Evolutionary conservation across 2,113 vertebrate species (phyloP).

Genomic region (Hypanus sabinus): DNA sequence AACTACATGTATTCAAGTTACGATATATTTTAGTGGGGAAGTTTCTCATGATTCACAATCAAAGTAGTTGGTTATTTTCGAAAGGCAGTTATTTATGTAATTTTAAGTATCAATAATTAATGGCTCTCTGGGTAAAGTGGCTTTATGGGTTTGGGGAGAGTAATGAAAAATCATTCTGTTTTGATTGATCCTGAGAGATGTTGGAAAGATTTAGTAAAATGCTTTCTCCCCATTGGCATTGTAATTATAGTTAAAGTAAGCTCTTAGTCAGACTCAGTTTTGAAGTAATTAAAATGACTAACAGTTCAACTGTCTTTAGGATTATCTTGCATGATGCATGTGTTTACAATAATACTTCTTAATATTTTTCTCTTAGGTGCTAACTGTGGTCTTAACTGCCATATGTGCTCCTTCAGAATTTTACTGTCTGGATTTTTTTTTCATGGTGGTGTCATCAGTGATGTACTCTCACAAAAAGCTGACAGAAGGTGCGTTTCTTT

Average conservation of each 20-base stretch:
- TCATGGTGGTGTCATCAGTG: not conserved
- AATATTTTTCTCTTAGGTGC: conserved; percentile 17
- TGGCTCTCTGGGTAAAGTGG: not conserved
- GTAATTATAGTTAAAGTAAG: not conserved
- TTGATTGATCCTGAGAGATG: not conserved
- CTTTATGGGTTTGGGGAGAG: not conserved
- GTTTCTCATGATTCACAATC: too few relatives aligned
- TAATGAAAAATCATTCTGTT: not conserved
- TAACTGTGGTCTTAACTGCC: not conserved
- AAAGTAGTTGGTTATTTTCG: too few relatives aligned
- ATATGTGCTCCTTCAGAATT: not conserved
- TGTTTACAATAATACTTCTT: not conserved
- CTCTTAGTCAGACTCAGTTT: not conserved
- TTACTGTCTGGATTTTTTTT: not conserved
- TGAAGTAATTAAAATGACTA: not conserved
- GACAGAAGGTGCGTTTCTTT: conserved; percentile 10
- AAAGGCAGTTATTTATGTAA: too few relatives aligned
- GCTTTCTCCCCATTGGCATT: not conserved
- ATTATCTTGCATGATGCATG: not conserved
- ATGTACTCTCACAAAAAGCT: not conserved
- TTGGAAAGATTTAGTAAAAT: not conserved
- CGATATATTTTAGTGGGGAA: too few relatives aligned
- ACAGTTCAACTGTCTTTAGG: not conserved
- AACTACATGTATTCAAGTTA: too few relatives aligned
- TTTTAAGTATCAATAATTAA: not conserved